Conservation (phyloP, 2,113 vertebrate species). For the Cercopithecus mona region DNA sequence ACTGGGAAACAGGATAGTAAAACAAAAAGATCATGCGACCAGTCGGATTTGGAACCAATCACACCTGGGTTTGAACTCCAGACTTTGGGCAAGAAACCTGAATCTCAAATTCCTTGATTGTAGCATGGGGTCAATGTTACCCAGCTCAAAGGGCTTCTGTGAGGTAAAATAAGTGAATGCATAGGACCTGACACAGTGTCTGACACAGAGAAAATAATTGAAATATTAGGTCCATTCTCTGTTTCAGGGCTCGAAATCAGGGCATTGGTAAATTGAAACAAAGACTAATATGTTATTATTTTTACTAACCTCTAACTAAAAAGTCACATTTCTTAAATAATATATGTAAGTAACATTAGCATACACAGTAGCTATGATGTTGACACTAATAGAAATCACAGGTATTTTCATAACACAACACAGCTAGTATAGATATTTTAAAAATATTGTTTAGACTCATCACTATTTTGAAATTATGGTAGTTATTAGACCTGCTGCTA, state of each 20-base stretch:
- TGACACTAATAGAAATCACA: constrained; percentile 47
- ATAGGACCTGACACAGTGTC: not conserved
- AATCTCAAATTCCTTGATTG: not conserved
- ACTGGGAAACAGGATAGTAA: not conserved
- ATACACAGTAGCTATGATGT: not conserved
- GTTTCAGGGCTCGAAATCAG: not conserved
- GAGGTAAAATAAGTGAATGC: not conserved
- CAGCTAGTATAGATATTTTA: not conserved
- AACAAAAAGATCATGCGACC: constrained; percentile 9
- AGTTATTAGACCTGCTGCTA: not conserved
- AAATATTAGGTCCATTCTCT: not conserved
- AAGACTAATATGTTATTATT: not conserved
- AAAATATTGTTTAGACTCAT: constrained; percentile 24
- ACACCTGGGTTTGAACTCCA: not conserved
- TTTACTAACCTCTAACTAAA: constrained; percentile 32
- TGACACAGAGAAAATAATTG: not conserved
- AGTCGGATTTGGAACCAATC: not conserved
- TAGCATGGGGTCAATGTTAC: not conserved
- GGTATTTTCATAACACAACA: constrained; percentile 28
- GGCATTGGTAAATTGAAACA: not conserved
- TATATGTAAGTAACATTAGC: constrained; percentile 11
- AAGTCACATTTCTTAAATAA: constrained; percentile 50
- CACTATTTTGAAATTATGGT: constrained; percentile 22
- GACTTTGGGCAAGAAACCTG: not conserved
- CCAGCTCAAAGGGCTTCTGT: not conserved